A percentile compares a stretch with the other conserved stretches of the same genome.
phyloP scores from a whole-genome alignment of 2,113 vertebrate genomes.

The Muntiacus muntjak region DNA sequence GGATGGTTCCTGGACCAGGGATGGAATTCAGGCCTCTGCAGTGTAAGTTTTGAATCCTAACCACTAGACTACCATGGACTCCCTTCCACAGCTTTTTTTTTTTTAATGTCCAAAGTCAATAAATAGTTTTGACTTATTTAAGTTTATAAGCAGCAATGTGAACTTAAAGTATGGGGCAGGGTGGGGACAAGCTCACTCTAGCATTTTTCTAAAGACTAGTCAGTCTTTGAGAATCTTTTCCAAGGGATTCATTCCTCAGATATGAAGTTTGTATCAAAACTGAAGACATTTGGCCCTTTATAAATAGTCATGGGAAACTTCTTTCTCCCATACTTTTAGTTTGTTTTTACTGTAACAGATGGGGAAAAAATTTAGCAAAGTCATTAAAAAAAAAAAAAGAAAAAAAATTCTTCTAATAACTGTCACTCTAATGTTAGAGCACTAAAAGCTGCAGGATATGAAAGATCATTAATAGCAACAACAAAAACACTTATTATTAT shows the following conservation, averaged over 20 bases:
- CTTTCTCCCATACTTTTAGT: conserved; percentile 69
- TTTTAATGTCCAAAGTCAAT: neutral
- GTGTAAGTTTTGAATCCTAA: neutral
- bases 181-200: neutral
- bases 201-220: conserved; percentile 37
- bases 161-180: conserved; percentile 11
- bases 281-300: conserved; percentile 45
- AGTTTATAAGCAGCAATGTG: neutral
- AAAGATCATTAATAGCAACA: conserved; percentile 25
- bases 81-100: neutral
- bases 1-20: neutral
- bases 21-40: neutral
- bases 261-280: conserved; percentile 50
- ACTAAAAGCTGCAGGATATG: neutral
- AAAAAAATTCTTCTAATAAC: conserved; percentile 9
- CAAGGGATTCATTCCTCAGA: conserved; percentile 43
- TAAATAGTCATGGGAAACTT: conserved; percentile 60
- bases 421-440: conserved; percentile 32
- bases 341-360: conserved; percentile 55
- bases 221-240: neutral
- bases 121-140: conserved; percentile 9
- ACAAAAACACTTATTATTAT: neutral
- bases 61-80: neutral
- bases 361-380: conserved; percentile 31
- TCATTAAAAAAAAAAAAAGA: neutral